phyloP scores from a whole-genome alignment of 2,888 invertebrate species.

The Sphaerophoria rueppellii region DNA sequence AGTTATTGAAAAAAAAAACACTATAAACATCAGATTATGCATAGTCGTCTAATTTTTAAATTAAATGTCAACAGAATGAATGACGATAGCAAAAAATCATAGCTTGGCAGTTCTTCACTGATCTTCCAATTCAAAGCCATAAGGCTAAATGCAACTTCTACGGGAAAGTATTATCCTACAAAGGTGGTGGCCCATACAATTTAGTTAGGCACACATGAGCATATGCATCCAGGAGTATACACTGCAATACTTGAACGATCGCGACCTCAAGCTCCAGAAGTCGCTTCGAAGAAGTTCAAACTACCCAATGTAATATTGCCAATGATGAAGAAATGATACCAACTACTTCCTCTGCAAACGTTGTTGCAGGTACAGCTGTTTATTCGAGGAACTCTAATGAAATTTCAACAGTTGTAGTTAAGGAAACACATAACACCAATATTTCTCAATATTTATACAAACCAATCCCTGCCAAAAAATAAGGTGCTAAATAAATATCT shows the following conservation, averaged over 20 bases:
- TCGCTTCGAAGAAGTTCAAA: neutral
- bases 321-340: neutral
- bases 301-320: neutral
- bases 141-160: constrained; percentile 39
- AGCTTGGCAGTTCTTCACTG: constrained; percentile 36
- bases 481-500: constrained; percentile 25
- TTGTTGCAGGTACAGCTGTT: neutral
- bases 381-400: neutral
- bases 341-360: neutral
- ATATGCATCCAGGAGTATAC: neutral
- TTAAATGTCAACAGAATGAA: constrained; percentile 30
- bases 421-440: constrained; percentile 7
- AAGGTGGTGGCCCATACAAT: constrained; percentile 25
- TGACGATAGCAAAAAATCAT: constrained; percentile 13
- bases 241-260: neutral
- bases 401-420: neutral
- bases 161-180: constrained; percentile 24
- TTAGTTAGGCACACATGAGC: constrained; percentile 27
- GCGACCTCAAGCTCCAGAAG: neutral
- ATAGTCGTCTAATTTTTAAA: no score
- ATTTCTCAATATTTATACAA: constrained; percentile 20
- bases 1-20: no score
- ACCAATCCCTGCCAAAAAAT: constrained; percentile 23
- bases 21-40: no score
- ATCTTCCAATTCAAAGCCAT: neutral